Percentiles rank a stretch among this genome's conserved stretches.
Conservation (phyloP, 2,888 invertebrate genomes). For the Rhorus exstirpatorius region DNA sequence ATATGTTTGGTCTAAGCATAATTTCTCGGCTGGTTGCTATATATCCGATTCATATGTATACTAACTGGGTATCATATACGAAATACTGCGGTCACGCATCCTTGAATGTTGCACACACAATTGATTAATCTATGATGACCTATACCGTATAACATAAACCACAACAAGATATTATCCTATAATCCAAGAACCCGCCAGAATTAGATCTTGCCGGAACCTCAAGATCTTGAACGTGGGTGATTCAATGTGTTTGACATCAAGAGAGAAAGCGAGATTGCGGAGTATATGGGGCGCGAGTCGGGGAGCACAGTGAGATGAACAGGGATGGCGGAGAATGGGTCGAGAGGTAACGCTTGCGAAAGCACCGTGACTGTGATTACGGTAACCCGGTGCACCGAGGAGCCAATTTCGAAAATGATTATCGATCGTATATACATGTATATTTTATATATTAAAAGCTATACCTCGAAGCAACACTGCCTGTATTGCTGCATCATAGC, state of each 20-base stretch:
- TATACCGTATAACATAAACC: constrained; percentile 21
- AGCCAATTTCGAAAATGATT: constrained; percentile 60
- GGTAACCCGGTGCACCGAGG: constrained; percentile 38
- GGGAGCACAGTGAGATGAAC: constrained; percentile 5
- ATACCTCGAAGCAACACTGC: constrained; percentile 15
- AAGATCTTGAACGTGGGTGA: constrained; percentile 38
- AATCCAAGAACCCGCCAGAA: constrained; percentile 37
- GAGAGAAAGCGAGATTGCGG: constrained; percentile 11
- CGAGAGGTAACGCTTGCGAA: constrained; percentile 28
- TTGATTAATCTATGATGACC: constrained; percentile 47
- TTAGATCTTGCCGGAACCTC: constrained; percentile 52
- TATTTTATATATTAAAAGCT: constrained; percentile 34
- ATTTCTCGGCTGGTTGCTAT: background rate
- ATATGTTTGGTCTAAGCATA: too few relatives aligned
- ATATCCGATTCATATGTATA: background rate
- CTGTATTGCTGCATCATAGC: background rate
- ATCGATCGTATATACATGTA: constrained; percentile 40
- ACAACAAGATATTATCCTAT: constrained; percentile 27
- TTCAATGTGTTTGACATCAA: constrained; percentile 37
- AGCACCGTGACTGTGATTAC: constrained; percentile 54
- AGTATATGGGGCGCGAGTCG: background rate
- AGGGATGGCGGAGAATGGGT: constrained; percentile 26
- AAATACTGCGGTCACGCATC: constrained; percentile 7
- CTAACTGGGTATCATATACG: background rate
- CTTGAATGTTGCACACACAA: background rate